Evolutionary conservation across 2,888 invertebrate species (phyloP), one percentile per base, ranked within the genome.

Genomic region (Drosophila tripunctata): DNA sequence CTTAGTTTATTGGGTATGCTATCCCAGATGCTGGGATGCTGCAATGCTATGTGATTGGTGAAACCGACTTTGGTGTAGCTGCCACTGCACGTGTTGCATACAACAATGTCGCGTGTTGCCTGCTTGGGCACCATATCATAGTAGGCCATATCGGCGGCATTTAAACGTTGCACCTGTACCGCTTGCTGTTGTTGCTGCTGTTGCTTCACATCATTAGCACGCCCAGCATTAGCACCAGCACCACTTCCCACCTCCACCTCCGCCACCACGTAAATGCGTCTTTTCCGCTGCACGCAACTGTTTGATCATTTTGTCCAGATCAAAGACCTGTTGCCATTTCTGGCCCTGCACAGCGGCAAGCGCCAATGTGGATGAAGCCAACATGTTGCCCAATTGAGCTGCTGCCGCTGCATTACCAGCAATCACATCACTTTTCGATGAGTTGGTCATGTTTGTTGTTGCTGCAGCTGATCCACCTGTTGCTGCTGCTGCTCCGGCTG

Each of bases 21-120:
- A 15, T 86, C 88, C 87, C 90, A 90, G 10, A 87, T 78, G 21
- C 67, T 67, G 2, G 88, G 84, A 89, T 94, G 94, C 66, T 93
- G 92, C 82, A 92, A 92, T 79, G 93, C 93, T 91, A 96, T 93
- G 90, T 96, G 96, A 89, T 94, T 93, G 85, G 94, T 94, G 51
- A 95, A 93, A 47, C 96, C 96, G 90, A 95, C 95, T 80, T 95
- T 95, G 92, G 96, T 96, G 80, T 96, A 94, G 88, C 95, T 94
- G 75, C 94, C 93, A 74, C 94, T 94, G 90, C 96, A 96, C 90
- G 94, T 93, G 91, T 95, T 95, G 91, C 96, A 96, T 78, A 96
- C 94, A 64, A 96, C 95, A 66, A 95, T 94, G 89, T 94, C 94
- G 81, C 96, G 94, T 67, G 94, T 93, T 91, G 96, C 96, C 91